Evolutionary conservation across 2,113 vertebrate species (phyloP).

Genomic region (Astatoreochromis straeleni): DNA sequence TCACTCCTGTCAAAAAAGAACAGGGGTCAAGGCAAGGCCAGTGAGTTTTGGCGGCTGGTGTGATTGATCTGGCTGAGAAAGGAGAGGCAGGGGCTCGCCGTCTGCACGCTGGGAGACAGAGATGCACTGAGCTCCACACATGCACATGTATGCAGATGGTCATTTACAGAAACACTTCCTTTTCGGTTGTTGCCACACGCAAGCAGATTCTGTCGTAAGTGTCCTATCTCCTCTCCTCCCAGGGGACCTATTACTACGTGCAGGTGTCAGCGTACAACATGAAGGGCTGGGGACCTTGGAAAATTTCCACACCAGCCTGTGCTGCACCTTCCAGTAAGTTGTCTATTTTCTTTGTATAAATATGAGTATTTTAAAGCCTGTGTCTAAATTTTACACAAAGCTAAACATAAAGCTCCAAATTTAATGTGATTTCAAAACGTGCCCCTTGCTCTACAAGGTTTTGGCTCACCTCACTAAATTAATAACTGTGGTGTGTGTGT

Average conservation of each 20-base stretch:
- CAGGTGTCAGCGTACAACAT: slow-evolving; percentile 88
- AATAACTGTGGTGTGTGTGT: background rate
- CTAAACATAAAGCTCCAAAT: background rate
- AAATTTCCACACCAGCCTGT: slow-evolving; percentile 72
- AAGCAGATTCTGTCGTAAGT: background rate
- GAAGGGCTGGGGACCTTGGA: slow-evolving; percentile 85
- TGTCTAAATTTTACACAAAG: background rate
- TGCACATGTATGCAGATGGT: background rate
- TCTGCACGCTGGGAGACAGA: slow-evolving; percentile 38
- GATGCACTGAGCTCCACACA: background rate
- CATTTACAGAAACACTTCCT: background rate
- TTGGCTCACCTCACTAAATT: background rate
- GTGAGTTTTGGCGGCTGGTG: slow-evolving; percentile 46
- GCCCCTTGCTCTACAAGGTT: background rate
- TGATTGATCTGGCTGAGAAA: slow-evolving; percentile 74
- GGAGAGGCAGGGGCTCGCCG: slow-evolving; percentile 37
- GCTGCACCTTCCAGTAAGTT: slow-evolving; percentile 86
- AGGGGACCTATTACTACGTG: slow-evolving; percentile 81
- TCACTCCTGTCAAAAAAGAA: slow-evolving; percentile 48
- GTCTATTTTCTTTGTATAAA: background rate
- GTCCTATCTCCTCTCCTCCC: slow-evolving; percentile 31
- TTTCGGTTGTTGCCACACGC: background rate
- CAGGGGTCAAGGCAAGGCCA: slow-evolving; percentile 60
- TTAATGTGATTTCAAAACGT: background rate
- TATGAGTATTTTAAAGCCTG: background rate